phyloP scores from a whole-genome alignment of 2,888 invertebrate genomes.

The Periphyllus acericola region DNA sequence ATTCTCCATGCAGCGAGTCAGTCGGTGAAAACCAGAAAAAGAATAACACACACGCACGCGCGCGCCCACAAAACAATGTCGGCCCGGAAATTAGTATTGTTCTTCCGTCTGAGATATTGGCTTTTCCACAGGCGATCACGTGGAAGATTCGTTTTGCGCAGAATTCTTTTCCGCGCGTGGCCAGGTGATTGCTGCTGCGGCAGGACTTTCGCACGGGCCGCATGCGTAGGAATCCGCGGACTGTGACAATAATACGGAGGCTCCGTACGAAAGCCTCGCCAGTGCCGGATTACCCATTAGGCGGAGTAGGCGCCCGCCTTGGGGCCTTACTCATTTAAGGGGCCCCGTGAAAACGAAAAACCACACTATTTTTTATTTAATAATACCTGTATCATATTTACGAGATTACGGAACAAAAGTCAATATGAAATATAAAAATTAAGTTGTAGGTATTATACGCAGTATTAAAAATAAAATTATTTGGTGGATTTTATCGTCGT shows the following conservation, averaged over 20 bases:
- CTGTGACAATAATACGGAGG: constrained; percentile 6
- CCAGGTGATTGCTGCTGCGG: background rate
- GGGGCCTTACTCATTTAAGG: too few species aligned
- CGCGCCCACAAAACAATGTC: background rate
- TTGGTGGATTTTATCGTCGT: too few species aligned
- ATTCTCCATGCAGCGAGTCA: background rate
- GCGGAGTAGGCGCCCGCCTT: too few species aligned
- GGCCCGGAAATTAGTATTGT: constrained; percentile 50
- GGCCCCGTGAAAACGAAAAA: too few species aligned
- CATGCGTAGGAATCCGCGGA: background rate
- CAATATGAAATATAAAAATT: too few species aligned
- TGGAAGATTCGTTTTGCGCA: constrained; percentile 26
- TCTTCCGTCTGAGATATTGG: constrained; percentile 24
- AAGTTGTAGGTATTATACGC: too few species aligned
- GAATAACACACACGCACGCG: background rate
- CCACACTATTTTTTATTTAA: too few species aligned
- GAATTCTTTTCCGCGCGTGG: background rate
- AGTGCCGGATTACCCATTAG: too few species aligned
- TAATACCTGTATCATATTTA: too few species aligned
- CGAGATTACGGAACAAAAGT: too few species aligned
- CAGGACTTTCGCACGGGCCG: background rate
- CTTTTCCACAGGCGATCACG: constrained; percentile 30
- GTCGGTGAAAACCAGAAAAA: background rate
- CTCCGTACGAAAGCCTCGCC: too few species aligned
- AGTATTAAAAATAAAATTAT: too few species aligned